A percentile compares a stretch with the other conserved stretches of the same genome.
Conservation (phyloP, 2,888 invertebrate genomes). For the Rotaria socialis region DNA sequence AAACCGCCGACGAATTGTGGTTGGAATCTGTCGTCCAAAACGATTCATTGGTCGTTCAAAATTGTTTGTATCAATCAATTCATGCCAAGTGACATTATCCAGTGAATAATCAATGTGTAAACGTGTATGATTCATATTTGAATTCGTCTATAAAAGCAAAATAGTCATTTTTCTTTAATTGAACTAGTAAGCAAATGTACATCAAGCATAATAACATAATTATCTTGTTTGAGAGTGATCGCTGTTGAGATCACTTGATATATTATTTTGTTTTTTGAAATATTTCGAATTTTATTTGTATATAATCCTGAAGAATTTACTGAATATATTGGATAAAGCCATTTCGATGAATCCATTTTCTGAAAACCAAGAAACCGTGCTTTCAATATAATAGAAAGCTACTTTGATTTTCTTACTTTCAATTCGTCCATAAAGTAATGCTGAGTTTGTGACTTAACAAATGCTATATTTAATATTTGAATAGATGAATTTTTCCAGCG, state of each 20-base stretch:
- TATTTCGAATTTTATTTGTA: not conserved
- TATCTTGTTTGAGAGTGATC: not conserved
- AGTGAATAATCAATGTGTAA: slow-evolving; percentile 2
- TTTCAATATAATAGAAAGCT: not conserved
- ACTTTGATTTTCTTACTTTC: not conserved
- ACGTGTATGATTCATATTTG: not conserved
- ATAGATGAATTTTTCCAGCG: slow-evolving; percentile 11
- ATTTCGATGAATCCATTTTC: not conserved
- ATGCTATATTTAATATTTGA: not conserved
- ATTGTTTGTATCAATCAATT: not conserved
- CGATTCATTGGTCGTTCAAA: not conserved
- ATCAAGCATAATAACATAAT: slow-evolving; percentile 3
- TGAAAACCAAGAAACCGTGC: not conserved
- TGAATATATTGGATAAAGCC: slow-evolving; percentile 10
- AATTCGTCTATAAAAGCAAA: not conserved
- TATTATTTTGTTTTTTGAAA: not conserved
- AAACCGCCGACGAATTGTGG: not conserved
- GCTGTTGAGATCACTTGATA: not conserved
- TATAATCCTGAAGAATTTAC: not conserved
- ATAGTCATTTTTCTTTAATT: too few species aligned
- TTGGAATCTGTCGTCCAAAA: slow-evolving; percentile 1
- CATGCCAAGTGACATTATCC: not conserved
- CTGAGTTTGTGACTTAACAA: not conserved
- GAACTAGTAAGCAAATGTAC: not conserved
- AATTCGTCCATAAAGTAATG: not conserved